Evolutionary conservation across 1,140 invertebrate species (phyloP), one percentile per base, ranked within the genome.

Genomic region (Eumaeus atala): DNA sequence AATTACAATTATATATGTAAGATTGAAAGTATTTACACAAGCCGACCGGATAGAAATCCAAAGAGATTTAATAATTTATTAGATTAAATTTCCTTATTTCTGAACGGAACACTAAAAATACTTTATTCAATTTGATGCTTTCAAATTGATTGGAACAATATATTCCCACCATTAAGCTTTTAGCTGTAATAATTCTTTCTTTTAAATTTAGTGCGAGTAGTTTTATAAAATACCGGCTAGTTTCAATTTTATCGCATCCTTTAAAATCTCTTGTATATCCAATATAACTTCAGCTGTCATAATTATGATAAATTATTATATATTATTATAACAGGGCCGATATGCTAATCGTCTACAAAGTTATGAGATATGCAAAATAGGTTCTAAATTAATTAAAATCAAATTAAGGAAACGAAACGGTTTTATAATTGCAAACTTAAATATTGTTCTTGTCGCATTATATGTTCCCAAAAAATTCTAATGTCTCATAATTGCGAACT

Each of bases 311-410:
- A 44, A 44, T 44, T 16, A 16, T 16, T 16, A 16, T 16, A 44
- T 44, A 18, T 44, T 44, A 17, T 44, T 16, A 44, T 40, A 14
- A 4, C 14, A 40, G 3, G n/a, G 12, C 16, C 16, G 14, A 9
- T 44, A 44, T 44, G 14, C 17, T 44, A 44, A 44, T 44, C 40
- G 40, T 44, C 40, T 14, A 44, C 16, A 16, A 44, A 42, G 16
- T 16, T 44, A 17, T 44, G 40, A 9, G 7, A 44, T 16, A 44
- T 44, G n/a, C 38, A 44, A 18, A 44, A 16, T 9, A 16, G 40
- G 40, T 44, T 44, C 14, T 44, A 44, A 44, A 44, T 44, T 44
- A 44, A 44, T 44, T 16, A 44, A 44, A 44, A 44, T 9, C 38
- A n/a, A 40, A 12, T 40, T 40, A 40, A 40, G 5, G 38, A 40